Percentiles rank a stretch among this genome's conserved stretches.
phyloP scores from a whole-genome alignment of 2,888 invertebrate species.

The Malacosoma neustria region DNA sequence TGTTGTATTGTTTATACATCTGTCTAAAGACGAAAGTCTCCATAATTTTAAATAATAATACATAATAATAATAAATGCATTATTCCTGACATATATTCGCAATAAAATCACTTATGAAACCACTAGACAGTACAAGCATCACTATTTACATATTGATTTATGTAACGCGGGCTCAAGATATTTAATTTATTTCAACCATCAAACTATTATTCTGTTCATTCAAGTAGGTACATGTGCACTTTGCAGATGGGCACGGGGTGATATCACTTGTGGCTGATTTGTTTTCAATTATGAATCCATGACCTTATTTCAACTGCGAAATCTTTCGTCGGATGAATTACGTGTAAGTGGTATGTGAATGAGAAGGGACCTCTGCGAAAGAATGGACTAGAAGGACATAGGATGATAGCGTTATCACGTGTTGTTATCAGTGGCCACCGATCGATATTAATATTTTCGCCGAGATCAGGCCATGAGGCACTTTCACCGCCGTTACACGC shows the following conservation, averaged over 20 bases:
- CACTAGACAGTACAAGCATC: neutral
- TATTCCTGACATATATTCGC: no score
- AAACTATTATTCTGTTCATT: neutral
- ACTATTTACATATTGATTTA: neutral
- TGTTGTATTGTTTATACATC: no score
- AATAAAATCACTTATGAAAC: neutral
- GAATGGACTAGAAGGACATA: slow-evolving; percentile 27
- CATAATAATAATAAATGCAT: no score
- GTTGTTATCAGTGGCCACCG: slow-evolving; percentile 47
- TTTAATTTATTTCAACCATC: neutral
- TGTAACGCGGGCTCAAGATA: neutral
- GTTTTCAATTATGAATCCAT: neutral
- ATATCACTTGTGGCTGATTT: neutral
- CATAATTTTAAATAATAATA: no score
- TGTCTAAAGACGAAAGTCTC: no score
- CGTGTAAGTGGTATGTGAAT: slow-evolving; percentile 28
- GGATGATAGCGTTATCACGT: slow-evolving; percentile 51
- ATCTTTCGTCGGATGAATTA: no score
- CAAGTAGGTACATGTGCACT: neutral
- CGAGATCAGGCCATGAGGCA: slow-evolving; percentile 64
- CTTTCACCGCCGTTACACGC: slow-evolving; percentile 81
- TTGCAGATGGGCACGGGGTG: neutral
- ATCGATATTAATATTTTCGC: slow-evolving; percentile 67
- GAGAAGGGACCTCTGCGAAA: no score
- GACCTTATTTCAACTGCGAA: neutral